These are phyloP conservation scores for Tetheella fluctuosa DNA, from an alignment of 2,888 invertebrate genomes.

Conservation along the genomic window DNA sequence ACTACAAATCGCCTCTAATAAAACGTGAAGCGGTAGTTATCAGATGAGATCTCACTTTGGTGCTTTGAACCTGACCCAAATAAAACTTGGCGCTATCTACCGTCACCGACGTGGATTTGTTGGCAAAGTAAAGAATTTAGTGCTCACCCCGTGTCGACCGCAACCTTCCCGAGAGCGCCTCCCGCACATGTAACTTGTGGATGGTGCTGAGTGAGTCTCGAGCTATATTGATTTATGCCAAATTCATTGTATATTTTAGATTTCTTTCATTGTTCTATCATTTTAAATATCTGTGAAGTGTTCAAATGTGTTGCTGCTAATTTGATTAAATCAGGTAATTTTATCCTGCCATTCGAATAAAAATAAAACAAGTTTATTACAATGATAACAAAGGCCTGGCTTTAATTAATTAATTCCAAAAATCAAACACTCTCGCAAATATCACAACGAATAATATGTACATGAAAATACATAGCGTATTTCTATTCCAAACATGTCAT, in stretches of 20 bases:
- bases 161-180: constrained; percentile 40
- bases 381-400: not conserved
- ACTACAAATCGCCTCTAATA: not conserved
- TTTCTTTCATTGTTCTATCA: not conserved
- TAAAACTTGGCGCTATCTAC: constrained; percentile 59
- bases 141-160: constrained; percentile 56
- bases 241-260: not conserved
- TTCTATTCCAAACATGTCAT: constrained; percentile 57
- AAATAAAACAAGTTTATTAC: not conserved
- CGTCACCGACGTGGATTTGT: constrained; percentile 59
- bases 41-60: constrained; percentile 43
- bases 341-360: too few relatives aligned
- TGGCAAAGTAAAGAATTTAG: constrained; percentile 65
- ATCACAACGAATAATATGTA: not conserved
- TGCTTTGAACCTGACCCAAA: constrained; percentile 62
- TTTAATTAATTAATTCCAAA: not conserved
- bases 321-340: too few relatives aligned
- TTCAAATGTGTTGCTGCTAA: too few relatives aligned
- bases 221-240: too few relatives aligned
- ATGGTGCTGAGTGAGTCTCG: not conserved
- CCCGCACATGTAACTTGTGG: not conserved
- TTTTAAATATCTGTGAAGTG: too few relatives aligned
- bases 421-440: not conserved
- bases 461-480: not conserved
- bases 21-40: constrained; percentile 32